Percentiles rank a stretch among this genome's conserved stretches.
Conservation (phyloP, 2,113 vertebrate species). For the Sceloporus undulatus region DNA sequence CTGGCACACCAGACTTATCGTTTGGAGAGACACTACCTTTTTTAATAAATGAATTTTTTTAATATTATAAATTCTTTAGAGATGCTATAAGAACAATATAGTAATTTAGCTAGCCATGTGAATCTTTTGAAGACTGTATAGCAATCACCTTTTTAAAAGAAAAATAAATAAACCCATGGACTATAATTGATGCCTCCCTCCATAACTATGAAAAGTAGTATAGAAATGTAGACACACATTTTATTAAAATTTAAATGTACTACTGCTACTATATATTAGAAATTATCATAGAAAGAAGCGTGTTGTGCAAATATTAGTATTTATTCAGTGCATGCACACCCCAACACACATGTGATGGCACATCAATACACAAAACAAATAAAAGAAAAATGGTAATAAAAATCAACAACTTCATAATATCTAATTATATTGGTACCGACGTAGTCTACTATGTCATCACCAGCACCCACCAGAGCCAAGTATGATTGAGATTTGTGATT, state of each 20-base stretch:
- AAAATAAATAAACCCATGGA: not conserved
- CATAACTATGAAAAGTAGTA: not conserved
- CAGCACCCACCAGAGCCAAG: not conserved
- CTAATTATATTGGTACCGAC: not conserved
- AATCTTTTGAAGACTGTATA: not conserved
- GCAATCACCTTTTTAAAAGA: not conserved
- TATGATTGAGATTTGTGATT: not conserved
- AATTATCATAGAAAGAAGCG: not conserved
- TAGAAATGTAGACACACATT: not conserved
- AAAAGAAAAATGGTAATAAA: not conserved
- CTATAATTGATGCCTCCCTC: not conserved
- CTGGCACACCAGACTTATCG: slow-evolving; percentile 18
- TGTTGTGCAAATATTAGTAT: not conserved
- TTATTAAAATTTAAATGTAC: not conserved
- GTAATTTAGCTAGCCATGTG: not conserved
- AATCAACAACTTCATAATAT: not conserved
- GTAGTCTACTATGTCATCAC: not conserved
- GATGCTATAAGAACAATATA: slow-evolving; percentile 15
- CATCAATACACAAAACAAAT: not conserved
- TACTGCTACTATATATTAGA: not conserved
- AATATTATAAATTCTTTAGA: slow-evolving; percentile 18
- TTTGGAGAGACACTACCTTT: slow-evolving; percentile 10
- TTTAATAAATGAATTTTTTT: not conserved
- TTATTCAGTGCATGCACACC: not conserved
- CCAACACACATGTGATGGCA: too few species aligned